Evolutionary conservation across 2,888 invertebrate species (phyloP).

Genomic region (Tenthredo scrophulariae): DNA sequence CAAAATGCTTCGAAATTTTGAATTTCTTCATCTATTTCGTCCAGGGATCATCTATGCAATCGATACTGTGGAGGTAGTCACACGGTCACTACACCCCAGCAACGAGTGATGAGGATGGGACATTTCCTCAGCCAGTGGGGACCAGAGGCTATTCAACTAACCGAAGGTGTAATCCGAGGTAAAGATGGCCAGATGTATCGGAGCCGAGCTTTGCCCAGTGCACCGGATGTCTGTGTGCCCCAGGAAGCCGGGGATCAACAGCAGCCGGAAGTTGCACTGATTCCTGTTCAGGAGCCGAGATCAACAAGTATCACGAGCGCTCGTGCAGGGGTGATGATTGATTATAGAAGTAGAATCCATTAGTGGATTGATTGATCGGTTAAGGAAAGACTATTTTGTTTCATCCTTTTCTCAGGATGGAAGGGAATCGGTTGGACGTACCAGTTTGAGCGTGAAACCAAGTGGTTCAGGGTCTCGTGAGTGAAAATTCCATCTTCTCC

Average conservation of each 20-base stretch:
- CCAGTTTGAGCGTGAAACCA: background rate
- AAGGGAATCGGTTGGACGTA: constrained; percentile 11
- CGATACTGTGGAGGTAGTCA: constrained; percentile 91
- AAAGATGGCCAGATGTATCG: constrained; percentile 70
- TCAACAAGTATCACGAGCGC: constrained; percentile 10
- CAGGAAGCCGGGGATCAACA: constrained; percentile 39
- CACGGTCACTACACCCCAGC: constrained; percentile 86
- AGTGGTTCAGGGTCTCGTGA: constrained; percentile 27
- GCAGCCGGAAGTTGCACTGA: background rate
- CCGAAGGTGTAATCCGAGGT: constrained; percentile 79
- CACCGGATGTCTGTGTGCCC: background rate
- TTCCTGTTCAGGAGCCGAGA: background rate
- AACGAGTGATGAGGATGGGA: constrained; percentile 84
- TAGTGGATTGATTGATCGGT: background rate
- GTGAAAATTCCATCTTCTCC: background rate
- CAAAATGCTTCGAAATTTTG: background rate
- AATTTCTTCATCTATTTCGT: background rate
- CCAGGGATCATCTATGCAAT: constrained; percentile 81
- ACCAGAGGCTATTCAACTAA: constrained; percentile 81
- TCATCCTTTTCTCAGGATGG: background rate
- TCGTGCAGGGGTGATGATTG: constrained; percentile 24
- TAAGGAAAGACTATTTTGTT: background rate
- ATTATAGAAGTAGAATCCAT: background rate
- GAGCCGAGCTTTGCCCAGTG: constrained; percentile 58
- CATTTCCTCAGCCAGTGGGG: constrained; percentile 86